These are phyloP conservation scores for Nyctibius grandis DNA, from an alignment of 2,797 vertebrate species.

Conservation along the genomic window DNA sequence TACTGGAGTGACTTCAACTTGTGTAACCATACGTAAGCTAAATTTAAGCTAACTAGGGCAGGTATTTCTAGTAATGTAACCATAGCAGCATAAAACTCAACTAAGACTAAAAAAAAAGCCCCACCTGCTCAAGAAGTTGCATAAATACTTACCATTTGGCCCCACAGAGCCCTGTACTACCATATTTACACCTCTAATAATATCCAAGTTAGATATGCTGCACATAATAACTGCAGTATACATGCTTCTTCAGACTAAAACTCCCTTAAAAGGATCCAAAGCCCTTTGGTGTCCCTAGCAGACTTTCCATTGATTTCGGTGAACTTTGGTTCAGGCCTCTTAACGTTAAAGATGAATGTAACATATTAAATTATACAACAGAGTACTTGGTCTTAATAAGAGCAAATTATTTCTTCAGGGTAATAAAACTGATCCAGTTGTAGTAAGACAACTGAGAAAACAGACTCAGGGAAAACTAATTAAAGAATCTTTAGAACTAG, in stretches of 20 bases:
- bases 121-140: conserved; percentile 25
- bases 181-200: not conserved
- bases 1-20: not conserved
- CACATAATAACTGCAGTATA: not conserved
- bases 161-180: not conserved
- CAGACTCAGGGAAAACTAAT: conserved; percentile 38
- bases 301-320: not conserved
- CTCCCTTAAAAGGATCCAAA: not conserved
- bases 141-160: not conserved
- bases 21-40: not conserved
- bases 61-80: conserved; percentile 42
- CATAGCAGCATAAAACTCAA: conserved; percentile 33
- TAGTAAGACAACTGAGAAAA: conserved; percentile 32
- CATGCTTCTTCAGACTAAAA: not conserved
- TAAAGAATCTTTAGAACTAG: not conserved
- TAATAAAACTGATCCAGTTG: conserved; percentile 25
- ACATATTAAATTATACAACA: conserved; percentile 29
- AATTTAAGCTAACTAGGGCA: conserved; percentile 32
- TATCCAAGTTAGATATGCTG: not conserved
- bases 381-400: conserved; percentile 37
- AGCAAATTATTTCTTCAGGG: conserved; percentile 47
- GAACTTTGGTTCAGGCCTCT: conserved; percentile 32
- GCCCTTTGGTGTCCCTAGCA: not conserved
- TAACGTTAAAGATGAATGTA: conserved; percentile 22
- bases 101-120: not conserved